Evolutionary conservation across 2,113 vertebrate genomes (phyloP), one percentile per base, ranked within the genome.

Genomic region (Chamaetylas fuelleborni): DNA sequence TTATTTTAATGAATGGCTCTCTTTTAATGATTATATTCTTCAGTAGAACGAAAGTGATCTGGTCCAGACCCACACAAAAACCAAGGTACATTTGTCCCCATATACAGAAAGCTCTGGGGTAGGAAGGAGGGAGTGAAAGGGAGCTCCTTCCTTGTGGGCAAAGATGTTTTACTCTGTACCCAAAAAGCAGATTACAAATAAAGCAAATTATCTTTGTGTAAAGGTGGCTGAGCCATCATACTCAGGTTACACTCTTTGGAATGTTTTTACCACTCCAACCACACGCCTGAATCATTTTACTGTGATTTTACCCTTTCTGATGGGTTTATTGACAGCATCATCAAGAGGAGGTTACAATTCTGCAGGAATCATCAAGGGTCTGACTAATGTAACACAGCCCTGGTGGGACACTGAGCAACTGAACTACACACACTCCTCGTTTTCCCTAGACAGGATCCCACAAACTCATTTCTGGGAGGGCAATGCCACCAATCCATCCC

Each of bases 381-480:
- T 65, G 70, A 80, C 42, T 76, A 23, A 62, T 6, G 47, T 12
- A 78, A 53, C 19, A 19, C 62, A 50, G 60, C 17, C 58, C 80
- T 22, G 6, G 43, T 1, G 53, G 77, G 81, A 71, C 72, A 67
- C 40, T 3, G 38, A 51, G 86, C 88, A 73, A 50, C 60, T 28
- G 20, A 67, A 14, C 61, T 8, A 13, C 80, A 80, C 62, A 48
- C 12, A 7, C 57, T 53, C 60, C 15, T 72, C 23, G 74, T 26
- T 65, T n/a, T 81, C 72, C 86, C 86, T 84, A 72, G 93, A 80
- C 92, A 95, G 84, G 72, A 69, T 70, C 79, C 88, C 74, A 36
- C 82, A 83, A 50, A 87, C 36, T 28, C 4, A 6, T 70, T 78
- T 67, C 93, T 0, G 2, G 76, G 42, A 86, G 43, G 84, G 90